phyloP scores from a whole-genome alignment of 2,797 vertebrate species.

The Ctenosaura bakeri region DNA sequence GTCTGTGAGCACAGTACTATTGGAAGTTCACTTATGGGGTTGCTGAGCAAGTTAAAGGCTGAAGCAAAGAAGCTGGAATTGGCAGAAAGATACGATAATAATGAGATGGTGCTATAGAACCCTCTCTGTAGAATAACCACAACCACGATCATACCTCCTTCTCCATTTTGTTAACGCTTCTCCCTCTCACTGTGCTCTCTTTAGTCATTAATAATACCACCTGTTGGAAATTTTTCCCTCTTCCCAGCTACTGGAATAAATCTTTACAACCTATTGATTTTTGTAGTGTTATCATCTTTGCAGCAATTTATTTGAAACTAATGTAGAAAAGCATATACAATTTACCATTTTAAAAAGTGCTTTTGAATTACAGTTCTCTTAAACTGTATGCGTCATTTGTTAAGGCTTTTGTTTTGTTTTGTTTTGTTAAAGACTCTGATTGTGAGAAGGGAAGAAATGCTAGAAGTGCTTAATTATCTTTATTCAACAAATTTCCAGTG shows the following conservation, averaged over 20 bases:
- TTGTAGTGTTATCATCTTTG: background rate
- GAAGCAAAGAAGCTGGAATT: background rate
- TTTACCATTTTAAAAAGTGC: conserved; percentile 40
- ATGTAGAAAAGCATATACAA: conserved; percentile 17
- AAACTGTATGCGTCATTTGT: conserved; percentile 56
- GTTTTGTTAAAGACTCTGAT: background rate
- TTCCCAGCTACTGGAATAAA: conserved; percentile 23
- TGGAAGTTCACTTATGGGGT: background rate
- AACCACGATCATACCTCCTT: background rate
- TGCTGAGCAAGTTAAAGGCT: background rate
- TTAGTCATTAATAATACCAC: background rate
- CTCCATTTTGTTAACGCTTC: background rate
- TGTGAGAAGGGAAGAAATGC: conserved; percentile 33
- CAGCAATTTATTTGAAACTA: conserved; percentile 7
- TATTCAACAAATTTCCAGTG: conserved; percentile 59
- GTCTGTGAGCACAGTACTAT: background rate
- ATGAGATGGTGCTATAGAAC: background rate
- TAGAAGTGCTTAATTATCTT: conserved; percentile 65
- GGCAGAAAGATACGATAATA: background rate
- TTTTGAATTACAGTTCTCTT: conserved; percentile 39
- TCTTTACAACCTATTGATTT: background rate
- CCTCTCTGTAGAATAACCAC: background rate
- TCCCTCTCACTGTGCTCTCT: background rate
- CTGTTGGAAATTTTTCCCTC: background rate
- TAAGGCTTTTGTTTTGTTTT: background rate